Conservation (phyloP, 2,888 invertebrate species). For the Drosophila quasianomalipes region DNA sequence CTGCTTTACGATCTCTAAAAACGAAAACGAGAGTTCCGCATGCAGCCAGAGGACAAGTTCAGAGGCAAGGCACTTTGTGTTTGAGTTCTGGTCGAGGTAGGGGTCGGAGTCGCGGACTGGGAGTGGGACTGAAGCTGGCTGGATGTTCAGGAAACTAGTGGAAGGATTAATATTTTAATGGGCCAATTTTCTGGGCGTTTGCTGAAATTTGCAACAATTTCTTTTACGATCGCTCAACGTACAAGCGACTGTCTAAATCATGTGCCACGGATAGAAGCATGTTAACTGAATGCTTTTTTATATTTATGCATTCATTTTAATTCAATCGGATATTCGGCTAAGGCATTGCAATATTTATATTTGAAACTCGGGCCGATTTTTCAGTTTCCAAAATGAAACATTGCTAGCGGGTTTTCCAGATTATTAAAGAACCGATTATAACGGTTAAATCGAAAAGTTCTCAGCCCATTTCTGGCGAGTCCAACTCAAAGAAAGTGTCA, state of each 20-base stretch:
- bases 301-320: background rate
- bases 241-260: background rate
- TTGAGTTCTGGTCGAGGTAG: background rate
- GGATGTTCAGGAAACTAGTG: constrained; percentile 33
- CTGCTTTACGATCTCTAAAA: constrained; percentile 72
- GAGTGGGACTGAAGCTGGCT: background rate
- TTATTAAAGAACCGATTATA: background rate
- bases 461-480: background rate
- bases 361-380: background rate
- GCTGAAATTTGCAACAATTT: constrained; percentile 77
- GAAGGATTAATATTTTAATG: constrained; percentile 77
- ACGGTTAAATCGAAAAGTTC: background rate
- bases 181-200: constrained; percentile 63
- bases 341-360: background rate
- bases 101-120: background rate
- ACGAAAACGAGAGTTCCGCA: constrained; percentile 71
- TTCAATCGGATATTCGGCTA: background rate
- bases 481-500: constrained; percentile 3
- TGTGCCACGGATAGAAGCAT: background rate
- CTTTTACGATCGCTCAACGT: constrained; percentile 53
- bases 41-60: constrained; percentile 17
- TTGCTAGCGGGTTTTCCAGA: background rate
- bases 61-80: constrained; percentile 4
- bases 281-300: background rate
- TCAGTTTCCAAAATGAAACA: background rate